Conservation (phyloP, 2,888 invertebrate genomes). For the Rapana venosa region DNA sequence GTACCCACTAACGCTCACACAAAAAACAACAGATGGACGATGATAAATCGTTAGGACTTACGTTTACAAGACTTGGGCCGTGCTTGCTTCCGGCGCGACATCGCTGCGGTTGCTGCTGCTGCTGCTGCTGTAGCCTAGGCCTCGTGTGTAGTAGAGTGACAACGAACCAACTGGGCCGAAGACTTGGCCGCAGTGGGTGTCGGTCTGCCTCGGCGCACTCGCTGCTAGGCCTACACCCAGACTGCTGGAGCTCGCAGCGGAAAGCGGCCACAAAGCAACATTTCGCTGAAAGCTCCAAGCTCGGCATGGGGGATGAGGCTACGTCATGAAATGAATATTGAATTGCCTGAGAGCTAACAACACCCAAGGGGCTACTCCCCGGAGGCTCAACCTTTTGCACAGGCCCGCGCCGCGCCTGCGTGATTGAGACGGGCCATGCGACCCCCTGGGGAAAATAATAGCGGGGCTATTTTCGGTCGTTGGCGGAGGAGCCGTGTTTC, state of each 20-base stretch:
- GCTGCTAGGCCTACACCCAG: conserved; percentile 34
- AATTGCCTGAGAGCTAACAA: conserved; percentile 67
- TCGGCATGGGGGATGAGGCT: conserved; percentile 62
- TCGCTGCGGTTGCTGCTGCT: conserved; percentile 42
- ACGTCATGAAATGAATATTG: conserved; percentile 71
- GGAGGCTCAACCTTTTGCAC: conserved; percentile 60
- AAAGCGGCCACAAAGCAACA: conserved; percentile 42
- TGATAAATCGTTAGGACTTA: conserved; percentile 55
- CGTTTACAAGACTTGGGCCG: conserved; percentile 68
- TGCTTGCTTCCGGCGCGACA: conserved; percentile 71
- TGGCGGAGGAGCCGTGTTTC: conserved; percentile 52
- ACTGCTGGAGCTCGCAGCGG: conserved; percentile 39
- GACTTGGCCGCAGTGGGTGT: background rate
- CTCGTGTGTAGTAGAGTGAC: too few relatives aligned
- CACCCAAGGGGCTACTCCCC: conserved; percentile 68
- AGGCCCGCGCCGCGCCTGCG: conserved; percentile 48
- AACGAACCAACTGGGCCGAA: background rate
- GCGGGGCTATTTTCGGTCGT: conserved; percentile 55
- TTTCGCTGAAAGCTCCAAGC: conserved; percentile 58
- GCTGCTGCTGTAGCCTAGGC: background rate
- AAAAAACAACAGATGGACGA: background rate
- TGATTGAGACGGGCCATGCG: conserved; percentile 47
- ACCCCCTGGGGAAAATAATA: conserved; percentile 54
- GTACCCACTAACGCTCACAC: background rate
- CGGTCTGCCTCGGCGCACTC: conserved; percentile 30